phyloP scores from a whole-genome alignment of 2,888 invertebrate genomes.

The Polydrusus tereticollis region DNA sequence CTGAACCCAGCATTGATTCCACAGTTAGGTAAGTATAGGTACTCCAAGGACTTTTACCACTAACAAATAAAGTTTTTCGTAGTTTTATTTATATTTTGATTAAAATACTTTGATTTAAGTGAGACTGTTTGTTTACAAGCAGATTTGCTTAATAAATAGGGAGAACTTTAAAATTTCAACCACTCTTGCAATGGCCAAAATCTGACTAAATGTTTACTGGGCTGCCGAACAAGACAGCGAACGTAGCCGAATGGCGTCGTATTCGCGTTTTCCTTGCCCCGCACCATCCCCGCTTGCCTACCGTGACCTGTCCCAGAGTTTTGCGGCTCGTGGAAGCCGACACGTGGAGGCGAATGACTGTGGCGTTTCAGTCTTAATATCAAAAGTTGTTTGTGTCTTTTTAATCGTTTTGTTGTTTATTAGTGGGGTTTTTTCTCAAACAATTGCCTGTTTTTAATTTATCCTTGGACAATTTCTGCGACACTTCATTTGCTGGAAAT shows the following conservation, averaged over 20 bases:
- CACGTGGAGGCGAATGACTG: conserved; percentile 67
- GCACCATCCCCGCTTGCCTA: conserved; percentile 54
- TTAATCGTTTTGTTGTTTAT: conserved; percentile 34
- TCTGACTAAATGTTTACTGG: conserved; percentile 67
- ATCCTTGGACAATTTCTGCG: conserved; percentile 4
- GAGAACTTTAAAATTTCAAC: conserved; percentile 56
- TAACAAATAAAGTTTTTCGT: not conserved
- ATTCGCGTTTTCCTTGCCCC: conserved; percentile 48
- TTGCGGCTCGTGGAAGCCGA: conserved; percentile 60
- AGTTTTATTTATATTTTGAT: conserved; percentile 3
- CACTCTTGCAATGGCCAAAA: conserved; percentile 62
- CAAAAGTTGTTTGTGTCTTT: conserved; percentile 44
- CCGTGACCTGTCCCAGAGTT: conserved; percentile 55
- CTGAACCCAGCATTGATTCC: conserved; percentile 5
- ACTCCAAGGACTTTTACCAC: not conserved
- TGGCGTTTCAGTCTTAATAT: conserved; percentile 55
- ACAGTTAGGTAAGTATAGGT: too few relatives aligned
- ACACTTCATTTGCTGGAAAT: not conserved
- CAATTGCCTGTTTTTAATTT: conserved; percentile 9
- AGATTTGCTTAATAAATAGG: conserved; percentile 2
- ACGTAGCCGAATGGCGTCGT: conserved; percentile 56
- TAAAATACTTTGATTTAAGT: conserved; percentile 18
- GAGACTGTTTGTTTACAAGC: conserved; percentile 20
- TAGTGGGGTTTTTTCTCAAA: conserved; percentile 20
- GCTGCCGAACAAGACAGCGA: conserved; percentile 56